Base-by-base conservation (phyloP, 2,113 vertebrate species). In the Eulemur rufifrons region DNA sequence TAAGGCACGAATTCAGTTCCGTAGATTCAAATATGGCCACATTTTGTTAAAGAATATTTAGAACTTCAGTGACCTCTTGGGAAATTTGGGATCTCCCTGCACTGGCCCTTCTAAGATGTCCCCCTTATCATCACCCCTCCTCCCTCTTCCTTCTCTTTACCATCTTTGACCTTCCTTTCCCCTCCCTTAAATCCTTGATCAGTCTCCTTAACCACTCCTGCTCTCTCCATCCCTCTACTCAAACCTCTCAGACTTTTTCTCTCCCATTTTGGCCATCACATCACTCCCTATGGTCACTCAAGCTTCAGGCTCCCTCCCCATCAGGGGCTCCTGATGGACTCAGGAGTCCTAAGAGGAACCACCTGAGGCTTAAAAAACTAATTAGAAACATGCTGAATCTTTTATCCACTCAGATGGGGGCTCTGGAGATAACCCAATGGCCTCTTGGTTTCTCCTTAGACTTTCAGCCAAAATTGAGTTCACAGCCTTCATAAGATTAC, bases 201-300 rank as follows among this genome's bases (percentile, higher is more conserved):
- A 5, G 15, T 21, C 47, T 69, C 27, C 27, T 50, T 78, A 5
- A 63, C 15, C 15, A 29, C 9, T 12, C 4, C 37, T 50, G 50
- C 12, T 3, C 63, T 29, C 10, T 86, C 14, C 11, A 80, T 5
- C 23, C 29, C 23, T 69, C 32, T 86, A 20, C 18, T 3, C 13
- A 27, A 45, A n/a, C 14, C 8, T 84, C 15, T 20, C 34, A 78
- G 13, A 52, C 34, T 20, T 80, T 47, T 32, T 13, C 13, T 77
- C 17, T n/a, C 8, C 4, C 27, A 21, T 20, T 47, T 25, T 68
- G n/a, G 25, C 39, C 25, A 2, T 39, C n/a, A 13, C 1, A 1
- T 29, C n/a, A 39, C 5, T 85, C 39, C 20, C 45, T 56, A 68
- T 0, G 11, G 32, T 11, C 54, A 90, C 17, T 85, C 32, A 85